A percentile compares a stretch with the other conserved stretches of the same genome.
Conservation (phyloP, 2,888 invertebrate species). For the Holacanthella duospinosa region DNA sequence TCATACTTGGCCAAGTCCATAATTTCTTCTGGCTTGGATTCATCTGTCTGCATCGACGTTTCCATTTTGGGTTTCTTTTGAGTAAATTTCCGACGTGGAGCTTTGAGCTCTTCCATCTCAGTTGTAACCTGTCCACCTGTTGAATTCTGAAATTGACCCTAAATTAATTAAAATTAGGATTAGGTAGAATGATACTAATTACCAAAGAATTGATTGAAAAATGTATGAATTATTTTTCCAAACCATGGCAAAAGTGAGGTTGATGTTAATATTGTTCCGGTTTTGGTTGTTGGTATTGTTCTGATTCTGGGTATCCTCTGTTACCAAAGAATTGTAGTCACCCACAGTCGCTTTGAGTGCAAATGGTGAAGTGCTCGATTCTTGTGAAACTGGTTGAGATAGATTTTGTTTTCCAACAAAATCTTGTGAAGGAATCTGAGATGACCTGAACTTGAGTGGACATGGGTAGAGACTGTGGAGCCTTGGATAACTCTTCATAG, state of each 20-base stretch:
- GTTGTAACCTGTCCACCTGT: too few species aligned
- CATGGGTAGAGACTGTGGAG: too few species aligned
- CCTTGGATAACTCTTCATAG: too few species aligned
- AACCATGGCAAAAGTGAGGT: conserved; percentile 12
- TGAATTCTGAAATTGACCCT: background rate
- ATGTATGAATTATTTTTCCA: too few species aligned
- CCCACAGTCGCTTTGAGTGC: too few species aligned
- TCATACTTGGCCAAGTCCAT: background rate
- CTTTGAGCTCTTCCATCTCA: background rate
- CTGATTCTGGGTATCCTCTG: conserved; percentile 5
- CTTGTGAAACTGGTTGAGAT: background rate
- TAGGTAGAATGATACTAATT: too few species aligned
- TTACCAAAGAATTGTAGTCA: background rate
- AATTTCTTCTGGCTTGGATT: too few species aligned
- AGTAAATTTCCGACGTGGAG: background rate
- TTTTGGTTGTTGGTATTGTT: background rate
- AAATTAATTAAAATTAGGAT: background rate
- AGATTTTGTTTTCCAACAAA: too few species aligned
- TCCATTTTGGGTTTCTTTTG: background rate
- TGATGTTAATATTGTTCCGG: conserved; percentile 13
- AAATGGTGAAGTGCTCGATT: too few species aligned
- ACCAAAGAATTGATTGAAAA: too few species aligned
- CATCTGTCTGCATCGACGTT: background rate
- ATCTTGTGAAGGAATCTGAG: too few species aligned
- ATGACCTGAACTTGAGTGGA: too few species aligned